Conservation (phyloP, 2,113 vertebrate species). For the Carlito syrichta region DNA sequence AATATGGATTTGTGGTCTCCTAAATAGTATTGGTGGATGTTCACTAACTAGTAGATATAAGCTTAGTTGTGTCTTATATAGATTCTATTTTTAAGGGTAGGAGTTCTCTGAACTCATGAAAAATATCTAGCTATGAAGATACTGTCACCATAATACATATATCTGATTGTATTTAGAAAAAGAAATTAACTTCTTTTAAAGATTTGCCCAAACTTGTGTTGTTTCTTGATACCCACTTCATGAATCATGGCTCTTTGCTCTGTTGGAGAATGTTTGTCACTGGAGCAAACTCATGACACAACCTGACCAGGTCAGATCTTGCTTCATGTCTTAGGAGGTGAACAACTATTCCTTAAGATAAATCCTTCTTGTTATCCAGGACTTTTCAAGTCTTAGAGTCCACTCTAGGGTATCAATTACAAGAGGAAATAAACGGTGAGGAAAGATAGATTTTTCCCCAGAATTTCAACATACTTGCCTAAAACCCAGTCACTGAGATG, state of each 20-base stretch:
- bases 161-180: not conserved
- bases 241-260: not conserved
- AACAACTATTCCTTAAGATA: constrained; percentile 48
- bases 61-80: not conserved
- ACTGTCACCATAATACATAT: not conserved
- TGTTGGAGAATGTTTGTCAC: constrained; percentile 8
- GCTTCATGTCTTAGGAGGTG: not conserved
- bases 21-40: not conserved
- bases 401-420: not conserved
- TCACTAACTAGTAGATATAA: not conserved
- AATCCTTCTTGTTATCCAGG: not conserved
- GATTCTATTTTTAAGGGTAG: not conserved
- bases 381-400: not conserved
- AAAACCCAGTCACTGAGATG: not conserved
- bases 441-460: not conserved
- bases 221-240: too few species aligned
- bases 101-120: not conserved
- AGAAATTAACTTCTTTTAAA: not conserved
- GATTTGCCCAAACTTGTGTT: constrained; percentile 33
- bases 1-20: not conserved
- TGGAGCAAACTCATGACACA: constrained; percentile 35
- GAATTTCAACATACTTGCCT: not conserved
- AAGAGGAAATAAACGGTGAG: not conserved
- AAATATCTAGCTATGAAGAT: not conserved
- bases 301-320: constrained; percentile 60